A percentile compares a stretch with the other conserved stretches of the same genome.
These are phyloP conservation scores for Anas platyrhynchos DNA, from an alignment of 2,113 vertebrate species.

Conservation along the genomic window DNA sequence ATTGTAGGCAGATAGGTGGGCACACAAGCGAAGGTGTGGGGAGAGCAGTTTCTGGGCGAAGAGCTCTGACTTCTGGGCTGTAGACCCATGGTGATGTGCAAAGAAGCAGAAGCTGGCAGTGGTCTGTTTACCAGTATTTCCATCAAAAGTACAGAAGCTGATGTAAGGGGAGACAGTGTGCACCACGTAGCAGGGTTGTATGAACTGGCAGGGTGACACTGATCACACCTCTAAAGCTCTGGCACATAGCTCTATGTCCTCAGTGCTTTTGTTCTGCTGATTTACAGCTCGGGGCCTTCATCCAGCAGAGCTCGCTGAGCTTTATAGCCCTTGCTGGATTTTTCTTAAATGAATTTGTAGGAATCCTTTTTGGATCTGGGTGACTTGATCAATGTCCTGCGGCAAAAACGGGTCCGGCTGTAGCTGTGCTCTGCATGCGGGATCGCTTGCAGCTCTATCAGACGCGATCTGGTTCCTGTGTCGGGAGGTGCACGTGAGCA, in stretches of 20 bases:
- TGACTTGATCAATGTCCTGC: background rate
- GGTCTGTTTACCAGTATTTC: background rate
- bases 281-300: background rate
- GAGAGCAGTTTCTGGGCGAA: background rate
- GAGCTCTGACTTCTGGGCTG: background rate
- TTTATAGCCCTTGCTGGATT: background rate
- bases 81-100: background rate
- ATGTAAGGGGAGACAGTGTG: background rate
- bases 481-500: background rate
- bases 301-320: background rate
- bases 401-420: background rate
- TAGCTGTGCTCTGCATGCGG: fast-evolving
- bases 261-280: fast-evolving
- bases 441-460: background rate
- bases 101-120: background rate
- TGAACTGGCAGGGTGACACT: background rate
- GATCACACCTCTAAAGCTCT: background rate
- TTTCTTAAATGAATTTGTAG: background rate
- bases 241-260: background rate
- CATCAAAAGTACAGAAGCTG: background rate
- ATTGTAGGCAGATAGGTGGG: background rate
- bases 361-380: background rate
- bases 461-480: fast-evolving
- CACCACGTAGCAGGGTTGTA: background rate
- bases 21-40: fast-evolving